Evolutionary conservation across 1,140 invertebrate genomes (phyloP).

Genomic region (Stenopsyche tienmushanensis): DNA sequence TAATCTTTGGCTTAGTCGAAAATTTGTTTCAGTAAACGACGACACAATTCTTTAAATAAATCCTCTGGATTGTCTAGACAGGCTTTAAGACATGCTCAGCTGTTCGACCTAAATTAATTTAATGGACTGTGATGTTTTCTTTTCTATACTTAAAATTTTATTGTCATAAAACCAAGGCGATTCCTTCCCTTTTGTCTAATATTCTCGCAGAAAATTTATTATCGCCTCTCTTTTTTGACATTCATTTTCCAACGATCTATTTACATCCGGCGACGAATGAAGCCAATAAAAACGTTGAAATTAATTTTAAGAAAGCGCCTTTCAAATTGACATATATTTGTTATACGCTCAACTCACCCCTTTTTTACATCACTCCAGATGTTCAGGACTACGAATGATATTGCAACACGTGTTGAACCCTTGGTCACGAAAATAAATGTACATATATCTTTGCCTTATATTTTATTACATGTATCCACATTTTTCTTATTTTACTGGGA

Average conservation of each 20-base stretch:
- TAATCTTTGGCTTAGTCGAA: slow-evolving; percentile 3
- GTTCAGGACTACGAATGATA: neutral
- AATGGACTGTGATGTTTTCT: slow-evolving; percentile 28
- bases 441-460: no score
- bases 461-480: no score
- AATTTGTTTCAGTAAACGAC: neutral
- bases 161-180: slow-evolving; percentile 14
- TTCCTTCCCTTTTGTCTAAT: slow-evolving; percentile 19
- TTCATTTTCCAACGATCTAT: neutral
- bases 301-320: neutral
- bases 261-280: neutral
- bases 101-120: slow-evolving; percentile 36
- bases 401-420: neutral
- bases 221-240: slow-evolving; percentile 2
- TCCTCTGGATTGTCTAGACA: slow-evolving; percentile 7
- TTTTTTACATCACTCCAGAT: neutral
- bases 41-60: slow-evolving; percentile 8
- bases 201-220: slow-evolving; percentile 11
- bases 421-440: neutral
- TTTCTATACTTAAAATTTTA: slow-evolving; percentile 19
- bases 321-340: neutral
- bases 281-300: neutral
- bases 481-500: no score
- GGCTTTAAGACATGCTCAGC: slow-evolving; percentile 21
- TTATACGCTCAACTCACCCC: neutral